These are phyloP conservation scores for Andrena hattorfiana DNA, from an alignment of 2,888 invertebrate genomes.

Conservation along the genomic window DNA sequence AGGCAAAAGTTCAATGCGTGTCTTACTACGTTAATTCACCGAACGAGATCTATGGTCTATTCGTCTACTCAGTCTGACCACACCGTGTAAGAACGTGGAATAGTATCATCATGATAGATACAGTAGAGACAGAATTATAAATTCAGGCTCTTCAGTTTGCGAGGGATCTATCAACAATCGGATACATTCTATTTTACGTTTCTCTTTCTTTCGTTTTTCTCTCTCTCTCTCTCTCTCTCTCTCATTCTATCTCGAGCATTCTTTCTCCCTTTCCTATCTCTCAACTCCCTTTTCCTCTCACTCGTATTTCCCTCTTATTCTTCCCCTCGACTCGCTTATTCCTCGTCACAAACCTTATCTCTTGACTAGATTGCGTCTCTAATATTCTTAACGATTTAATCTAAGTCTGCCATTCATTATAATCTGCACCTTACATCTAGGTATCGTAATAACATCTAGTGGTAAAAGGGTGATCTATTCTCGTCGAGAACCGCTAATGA, in stretches of 20 bases:
- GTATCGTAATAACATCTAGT: constrained; percentile 83
- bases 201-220: constrained; percentile 6
- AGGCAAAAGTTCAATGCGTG: constrained; percentile 57
- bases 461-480: constrained; percentile 81
- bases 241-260: constrained; percentile 15
- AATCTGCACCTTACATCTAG: constrained; percentile 76
- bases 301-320: constrained; percentile 7
- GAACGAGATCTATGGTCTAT: constrained; percentile 66
- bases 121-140: constrained; percentile 71
- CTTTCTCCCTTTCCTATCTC: background rate
- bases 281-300: background rate
- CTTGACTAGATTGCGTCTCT: constrained; percentile 84
- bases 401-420: constrained; percentile 76
- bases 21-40: constrained; percentile 51
- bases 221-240: background rate
- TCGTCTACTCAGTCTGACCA: constrained; percentile 73
- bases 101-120: constrained; percentile 69
- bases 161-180: constrained; percentile 66
- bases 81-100: constrained; percentile 74
- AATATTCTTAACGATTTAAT: constrained; percentile 77
- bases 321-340: constrained; percentile 23
- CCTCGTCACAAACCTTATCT: constrained; percentile 63
- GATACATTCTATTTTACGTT: constrained; percentile 46
- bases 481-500: constrained; percentile 71
- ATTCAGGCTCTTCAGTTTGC: constrained; percentile 73